Evolutionary conservation across 2,113 vertebrate species (phyloP).

Genomic region (Phocoena sinus): DNA sequence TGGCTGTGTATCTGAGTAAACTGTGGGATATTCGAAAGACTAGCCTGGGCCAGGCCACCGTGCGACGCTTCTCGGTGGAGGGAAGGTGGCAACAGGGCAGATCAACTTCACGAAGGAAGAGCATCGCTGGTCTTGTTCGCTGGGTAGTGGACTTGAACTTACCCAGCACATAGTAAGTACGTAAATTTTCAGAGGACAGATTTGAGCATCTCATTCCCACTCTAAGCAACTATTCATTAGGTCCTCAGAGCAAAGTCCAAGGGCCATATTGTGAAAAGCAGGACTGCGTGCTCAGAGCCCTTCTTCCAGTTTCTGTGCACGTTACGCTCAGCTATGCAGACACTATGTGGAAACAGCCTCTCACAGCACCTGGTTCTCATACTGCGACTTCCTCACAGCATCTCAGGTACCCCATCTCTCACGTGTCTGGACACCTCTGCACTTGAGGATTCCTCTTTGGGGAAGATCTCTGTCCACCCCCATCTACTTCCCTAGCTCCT

Average conservation of each 20-base stretch:
- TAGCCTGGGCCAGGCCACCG: background rate
- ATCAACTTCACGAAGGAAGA: background rate
- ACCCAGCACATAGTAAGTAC: background rate
- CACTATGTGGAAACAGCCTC: background rate
- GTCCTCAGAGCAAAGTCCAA: background rate
- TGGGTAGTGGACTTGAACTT: background rate
- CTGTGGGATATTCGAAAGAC: background rate
- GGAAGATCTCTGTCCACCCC: background rate
- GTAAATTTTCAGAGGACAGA: background rate
- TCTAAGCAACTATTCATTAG: background rate
- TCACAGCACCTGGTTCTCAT: background rate
- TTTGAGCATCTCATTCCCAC: background rate
- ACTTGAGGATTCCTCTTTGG: background rate
- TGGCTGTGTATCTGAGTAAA: background rate
- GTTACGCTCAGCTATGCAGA: background rate
- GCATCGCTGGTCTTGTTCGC: fast-evolving
- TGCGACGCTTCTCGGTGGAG: background rate
- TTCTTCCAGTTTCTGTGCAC: background rate
- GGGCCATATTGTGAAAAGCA: background rate
- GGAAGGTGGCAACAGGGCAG: background rate
- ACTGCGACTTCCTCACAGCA: background rate
- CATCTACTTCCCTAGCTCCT: background rate
- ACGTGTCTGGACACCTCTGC: fast-evolving
- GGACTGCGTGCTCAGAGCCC: background rate
- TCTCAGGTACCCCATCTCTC: background rate